phyloP scores from a whole-genome alignment of 1,140 invertebrate genomes.

The Holcopasites calliopsidis region DNA sequence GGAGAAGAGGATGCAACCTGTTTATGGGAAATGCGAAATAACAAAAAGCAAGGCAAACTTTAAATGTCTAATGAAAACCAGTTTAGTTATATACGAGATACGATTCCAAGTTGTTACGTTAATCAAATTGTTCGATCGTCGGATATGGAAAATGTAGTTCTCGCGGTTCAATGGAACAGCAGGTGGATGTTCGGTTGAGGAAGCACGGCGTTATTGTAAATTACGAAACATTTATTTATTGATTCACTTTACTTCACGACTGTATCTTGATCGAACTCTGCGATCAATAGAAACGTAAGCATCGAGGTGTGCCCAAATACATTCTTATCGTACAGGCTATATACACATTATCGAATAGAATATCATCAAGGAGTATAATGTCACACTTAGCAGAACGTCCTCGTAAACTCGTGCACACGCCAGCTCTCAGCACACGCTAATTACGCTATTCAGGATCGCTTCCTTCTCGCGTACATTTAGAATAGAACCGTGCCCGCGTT shows the following conservation, averaged over 20 bases:
- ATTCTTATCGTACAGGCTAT: slow-evolving; percentile 66
- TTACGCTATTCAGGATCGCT: slow-evolving; percentile 44
- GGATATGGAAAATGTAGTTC: too few species aligned
- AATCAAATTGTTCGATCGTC: neutral
- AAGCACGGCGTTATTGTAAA: slow-evolving; percentile 65
- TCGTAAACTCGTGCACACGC: slow-evolving; percentile 48
- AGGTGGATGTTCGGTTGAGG: slow-evolving; percentile 4
- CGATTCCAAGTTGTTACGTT: neutral
- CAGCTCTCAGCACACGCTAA: slow-evolving; percentile 39
- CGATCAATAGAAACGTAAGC: slow-evolving; percentile 76
- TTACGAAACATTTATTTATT: slow-evolving; percentile 73
- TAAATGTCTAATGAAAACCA: neutral
- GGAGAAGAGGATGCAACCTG: neutral
- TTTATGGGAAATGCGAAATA: neutral
- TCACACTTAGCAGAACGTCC: slow-evolving; percentile 60
- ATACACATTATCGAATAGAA: slow-evolving; percentile 58
- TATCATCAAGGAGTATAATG: slow-evolving; percentile 56
- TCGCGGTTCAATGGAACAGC: neutral
- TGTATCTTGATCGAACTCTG: slow-evolving; percentile 67
- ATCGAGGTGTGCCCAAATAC: slow-evolving; percentile 62
- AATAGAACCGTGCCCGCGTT: slow-evolving; percentile 48
- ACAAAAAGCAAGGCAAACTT: neutral
- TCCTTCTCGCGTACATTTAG: neutral
- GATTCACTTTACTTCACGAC: slow-evolving; percentile 70
- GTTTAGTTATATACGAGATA: neutral